phyloP scores from a whole-genome alignment of 2,888 invertebrate genomes.

The Drosophila pullipes region DNA sequence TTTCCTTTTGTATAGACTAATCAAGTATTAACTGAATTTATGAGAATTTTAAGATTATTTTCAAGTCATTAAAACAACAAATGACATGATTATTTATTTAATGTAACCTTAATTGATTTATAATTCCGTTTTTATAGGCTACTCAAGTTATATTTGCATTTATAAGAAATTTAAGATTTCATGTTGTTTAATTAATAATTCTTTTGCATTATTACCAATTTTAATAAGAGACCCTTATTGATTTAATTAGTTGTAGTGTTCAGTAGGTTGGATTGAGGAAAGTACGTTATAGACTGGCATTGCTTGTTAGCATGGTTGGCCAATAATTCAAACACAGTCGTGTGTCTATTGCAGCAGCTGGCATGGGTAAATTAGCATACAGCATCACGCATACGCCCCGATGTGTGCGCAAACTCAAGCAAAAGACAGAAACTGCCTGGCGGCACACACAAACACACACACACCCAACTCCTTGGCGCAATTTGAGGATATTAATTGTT shows the following conservation, averaged over 20 bases:
- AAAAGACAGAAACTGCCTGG: slow-evolving; percentile 31
- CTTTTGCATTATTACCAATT: background rate
- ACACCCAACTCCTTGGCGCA: slow-evolving; percentile 40
- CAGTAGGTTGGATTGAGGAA: slow-evolving; percentile 8
- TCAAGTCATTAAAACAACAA: background rate
- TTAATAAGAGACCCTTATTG: slow-evolving; percentile 5
- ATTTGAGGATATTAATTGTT: slow-evolving; percentile 78
- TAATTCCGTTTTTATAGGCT: background rate
- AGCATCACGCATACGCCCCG: slow-evolving; percentile 73
- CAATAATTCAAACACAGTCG: slow-evolving; percentile 67
- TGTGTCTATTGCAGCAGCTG: slow-evolving; percentile 28
- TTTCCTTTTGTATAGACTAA: background rate
- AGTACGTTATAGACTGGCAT: slow-evolving; percentile 19
- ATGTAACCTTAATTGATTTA: background rate
- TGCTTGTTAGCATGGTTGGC: slow-evolving; percentile 32
- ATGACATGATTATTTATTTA: background rate
- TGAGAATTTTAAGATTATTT: background rate
- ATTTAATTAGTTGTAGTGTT: slow-evolving; percentile 25
- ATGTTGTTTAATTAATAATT: background rate
- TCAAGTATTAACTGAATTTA: background rate
- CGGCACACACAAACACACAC: background rate
- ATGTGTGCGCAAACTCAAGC: slow-evolving; percentile 49
- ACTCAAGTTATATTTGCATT: background rate
- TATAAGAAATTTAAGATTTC: background rate
- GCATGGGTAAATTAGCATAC: slow-evolving; percentile 67